These are phyloP conservation scores for Aptenodytes forsteri DNA, from an alignment of 2,113 vertebrate genomes.

Conservation along the genomic window DNA sequence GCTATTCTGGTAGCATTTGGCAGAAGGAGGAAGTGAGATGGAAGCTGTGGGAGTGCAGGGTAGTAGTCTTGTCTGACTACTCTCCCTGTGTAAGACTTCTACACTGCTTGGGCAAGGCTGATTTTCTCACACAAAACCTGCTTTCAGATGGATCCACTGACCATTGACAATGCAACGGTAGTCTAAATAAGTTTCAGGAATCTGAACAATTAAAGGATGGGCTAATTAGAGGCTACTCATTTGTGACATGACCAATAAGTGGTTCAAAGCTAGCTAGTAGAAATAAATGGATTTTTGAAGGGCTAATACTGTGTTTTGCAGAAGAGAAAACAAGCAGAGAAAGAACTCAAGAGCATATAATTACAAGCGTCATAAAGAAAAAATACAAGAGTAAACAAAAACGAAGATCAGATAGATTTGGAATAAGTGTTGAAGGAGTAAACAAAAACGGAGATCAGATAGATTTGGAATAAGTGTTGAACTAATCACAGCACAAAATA, in stretches of 20 bases:
- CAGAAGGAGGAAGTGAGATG: neutral
- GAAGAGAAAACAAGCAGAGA: conserved; percentile 10
- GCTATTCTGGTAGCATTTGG: neutral
- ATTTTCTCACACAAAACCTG: neutral
- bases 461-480: neutral
- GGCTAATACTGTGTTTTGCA: conserved; percentile 6
- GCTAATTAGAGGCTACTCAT: neutral
- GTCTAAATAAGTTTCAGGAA: neutral
- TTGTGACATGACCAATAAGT: neutral
- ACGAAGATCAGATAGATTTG: conserved; percentile 15
- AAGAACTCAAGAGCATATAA: conserved; percentile 2
- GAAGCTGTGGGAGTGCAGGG: neutral
- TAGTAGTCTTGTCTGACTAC: neutral
- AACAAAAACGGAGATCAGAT: conserved; percentile 38
- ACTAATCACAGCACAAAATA: neutral
- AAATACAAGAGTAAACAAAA: conserved; percentile 49
- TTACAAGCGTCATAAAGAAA: conserved; percentile 35
- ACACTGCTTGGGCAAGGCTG: neutral
- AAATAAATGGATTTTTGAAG: conserved; percentile 15
- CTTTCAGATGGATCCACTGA: neutral
- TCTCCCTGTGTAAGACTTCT: neutral
- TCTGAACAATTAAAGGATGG: neutral
- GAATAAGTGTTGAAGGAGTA: neutral
- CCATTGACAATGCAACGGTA: neutral
- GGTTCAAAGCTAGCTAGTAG: neutral